Conservation (phyloP, 2,113 vertebrate genomes). For the Melanerpes aurifrons region DNA sequence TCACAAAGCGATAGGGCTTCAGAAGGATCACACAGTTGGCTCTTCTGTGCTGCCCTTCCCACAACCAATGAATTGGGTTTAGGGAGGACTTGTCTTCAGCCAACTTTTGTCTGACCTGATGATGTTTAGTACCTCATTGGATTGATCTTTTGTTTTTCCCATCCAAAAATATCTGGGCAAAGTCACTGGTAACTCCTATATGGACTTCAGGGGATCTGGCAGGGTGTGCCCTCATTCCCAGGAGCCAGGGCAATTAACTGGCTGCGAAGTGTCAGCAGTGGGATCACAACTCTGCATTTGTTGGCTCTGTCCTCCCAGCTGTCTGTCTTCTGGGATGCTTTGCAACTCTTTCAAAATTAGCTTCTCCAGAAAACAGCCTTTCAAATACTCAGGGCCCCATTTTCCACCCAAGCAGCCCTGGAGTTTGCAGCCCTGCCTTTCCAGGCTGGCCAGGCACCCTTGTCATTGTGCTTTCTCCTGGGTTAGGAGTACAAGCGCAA, state of each 20-base stretch:
- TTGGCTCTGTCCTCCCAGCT: neutral
- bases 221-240: neutral
- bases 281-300: neutral
- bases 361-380: neutral
- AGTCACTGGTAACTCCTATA: neutral
- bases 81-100: neutral
- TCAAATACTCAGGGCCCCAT: neutral
- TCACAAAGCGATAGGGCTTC: neutral
- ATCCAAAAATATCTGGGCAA: neutral
- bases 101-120: neutral
- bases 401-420: neutral
- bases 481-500: slow-evolving; percentile 96
- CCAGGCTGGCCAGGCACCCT: neutral
- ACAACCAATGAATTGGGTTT: neutral
- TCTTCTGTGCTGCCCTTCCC: neutral
- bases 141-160: neutral
- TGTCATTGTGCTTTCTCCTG: neutral
- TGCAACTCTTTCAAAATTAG: neutral
- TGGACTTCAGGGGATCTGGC: rapidly evolving
- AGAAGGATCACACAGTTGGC: neutral
- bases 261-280: rapidly evolving
- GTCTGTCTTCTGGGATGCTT: neutral
- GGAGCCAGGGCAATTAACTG: neutral
- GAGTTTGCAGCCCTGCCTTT: neutral
- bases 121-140: neutral